Base-by-base conservation (phyloP, 2,797 vertebrate species). In the Mormyrus proboscirostris region DNA sequence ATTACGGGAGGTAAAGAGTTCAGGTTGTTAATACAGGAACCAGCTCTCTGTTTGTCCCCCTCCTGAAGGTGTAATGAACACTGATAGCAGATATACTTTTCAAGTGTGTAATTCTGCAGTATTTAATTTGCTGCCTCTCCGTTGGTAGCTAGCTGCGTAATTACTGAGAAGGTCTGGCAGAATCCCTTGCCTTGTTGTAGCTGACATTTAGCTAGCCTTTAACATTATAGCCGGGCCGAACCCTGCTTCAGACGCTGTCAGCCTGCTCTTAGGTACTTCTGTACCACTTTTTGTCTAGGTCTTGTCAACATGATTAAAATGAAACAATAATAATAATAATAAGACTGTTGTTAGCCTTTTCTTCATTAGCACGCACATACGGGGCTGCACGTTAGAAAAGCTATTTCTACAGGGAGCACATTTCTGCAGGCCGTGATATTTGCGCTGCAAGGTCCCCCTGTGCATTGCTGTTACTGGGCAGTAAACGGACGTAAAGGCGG, bases 101-200 rank as follows among this genome's bases (percentile, higher is more conserved):
- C 83, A 14, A 33, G 41, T 88, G 87, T 25, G 41, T 65, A 88
- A 88, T 88, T 88, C 59, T 88, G 57, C 38, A 47, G 87, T 88
- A 65, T 88, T 88, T 88, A 65, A 65, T 87, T 57, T 55, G 16
- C 86, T n/a, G 86, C 25, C 29, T 41, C 51, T 87, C 55, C 9
- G 53, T 47, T n/a, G 86, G 55, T 59, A 87, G 86, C 33, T 44
- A 51, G 83, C 83, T 25, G 44, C 49, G 44, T 85, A 62, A 59
- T 87, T 87, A 57, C 51, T 22, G 55, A 9, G 86, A 59, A 51
- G 85, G 33, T 38, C 33, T 41, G 33, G 29, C 85, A 59, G 50
- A 87, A 57, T 57, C 5, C 51, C 50, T 16, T 41, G 12, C 50
- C 85, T 57, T 16, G 51, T 41, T 57, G 50, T n/a, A 57, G 22